Evolutionary conservation across 2,113 vertebrate species (phyloP).

Genomic region (Greenwoodochromis staneri): DNA sequence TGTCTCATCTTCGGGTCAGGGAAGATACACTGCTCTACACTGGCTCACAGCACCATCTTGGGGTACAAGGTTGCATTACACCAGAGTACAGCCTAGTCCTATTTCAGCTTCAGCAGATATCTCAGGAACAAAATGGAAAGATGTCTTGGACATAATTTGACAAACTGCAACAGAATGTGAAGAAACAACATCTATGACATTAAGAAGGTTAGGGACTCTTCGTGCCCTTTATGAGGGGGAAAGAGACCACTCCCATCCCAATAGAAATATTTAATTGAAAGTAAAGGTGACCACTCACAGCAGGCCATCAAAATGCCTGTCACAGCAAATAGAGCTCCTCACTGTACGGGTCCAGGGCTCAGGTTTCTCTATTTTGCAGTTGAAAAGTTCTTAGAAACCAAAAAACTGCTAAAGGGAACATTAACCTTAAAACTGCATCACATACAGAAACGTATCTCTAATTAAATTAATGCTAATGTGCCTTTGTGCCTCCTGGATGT

Average conservation of each 20-base stretch:
- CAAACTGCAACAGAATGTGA: not conserved
- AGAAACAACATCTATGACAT: not conserved
- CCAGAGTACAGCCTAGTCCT: not conserved
- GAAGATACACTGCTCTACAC: not conserved
- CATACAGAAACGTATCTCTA: not conserved
- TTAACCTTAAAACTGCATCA: not conserved
- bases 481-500: not conserved
- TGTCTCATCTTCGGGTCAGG: not conserved
- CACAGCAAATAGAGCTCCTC: not conserved
- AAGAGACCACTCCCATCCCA: not conserved
- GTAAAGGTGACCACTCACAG: not conserved
- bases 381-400: not conserved
- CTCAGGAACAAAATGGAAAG: accelerated
- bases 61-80: accelerated
- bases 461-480: not conserved
- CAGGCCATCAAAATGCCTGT: not conserved
- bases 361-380: not conserved
- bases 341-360: not conserved
- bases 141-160: not conserved
- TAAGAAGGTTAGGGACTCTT: not conserved
- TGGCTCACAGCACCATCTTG: not conserved
- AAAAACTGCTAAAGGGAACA: not conserved
- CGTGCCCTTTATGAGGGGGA: not conserved
- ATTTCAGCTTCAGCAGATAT: not conserved
- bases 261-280: not conserved